Conservation (phyloP, 2,888 invertebrate genomes). For the Eurois occulta region DNA sequence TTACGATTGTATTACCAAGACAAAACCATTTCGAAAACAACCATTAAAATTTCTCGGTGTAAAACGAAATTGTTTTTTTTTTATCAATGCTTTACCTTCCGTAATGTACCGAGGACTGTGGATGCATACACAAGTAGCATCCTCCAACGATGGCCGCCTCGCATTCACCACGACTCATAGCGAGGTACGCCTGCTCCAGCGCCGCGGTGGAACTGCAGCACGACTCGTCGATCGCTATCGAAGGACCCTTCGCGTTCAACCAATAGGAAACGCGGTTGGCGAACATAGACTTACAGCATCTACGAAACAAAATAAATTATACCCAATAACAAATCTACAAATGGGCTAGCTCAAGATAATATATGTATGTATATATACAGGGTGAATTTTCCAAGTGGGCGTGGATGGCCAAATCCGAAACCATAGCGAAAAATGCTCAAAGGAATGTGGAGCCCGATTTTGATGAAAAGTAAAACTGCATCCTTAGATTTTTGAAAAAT, state of each 20-base stretch:
- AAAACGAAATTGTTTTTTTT: too few species aligned
- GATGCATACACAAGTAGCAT: conserved; percentile 90
- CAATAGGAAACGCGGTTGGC: conserved; percentile 85
- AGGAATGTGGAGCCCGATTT: too few species aligned
- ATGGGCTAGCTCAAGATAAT: not conserved
- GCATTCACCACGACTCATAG: conserved; percentile 78
- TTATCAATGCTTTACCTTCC: conserved; percentile 72
- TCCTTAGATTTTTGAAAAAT: too few species aligned
- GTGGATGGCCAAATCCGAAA: too few species aligned
- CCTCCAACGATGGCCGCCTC: conserved; percentile 91
- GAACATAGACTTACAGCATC: conserved; percentile 82
- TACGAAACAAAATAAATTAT: conserved; percentile 54
- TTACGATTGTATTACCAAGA: too few species aligned
- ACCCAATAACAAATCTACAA: not conserved
- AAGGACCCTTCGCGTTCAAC: conserved; percentile 83
- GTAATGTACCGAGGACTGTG: conserved; percentile 82
- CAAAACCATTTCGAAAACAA: too few species aligned
- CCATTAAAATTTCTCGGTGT: too few species aligned
- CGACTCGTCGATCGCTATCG: conserved; percentile 77
- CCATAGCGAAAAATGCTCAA: too few species aligned
- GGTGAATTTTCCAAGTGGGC: too few species aligned
- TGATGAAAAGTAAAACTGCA: too few species aligned
- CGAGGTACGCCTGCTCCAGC: conserved; percentile 78
- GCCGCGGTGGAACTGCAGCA: conserved; percentile 80
- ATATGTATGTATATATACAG: not conserved